Evolutionary conservation across 2,113 vertebrate genomes (phyloP).

Genomic region (Opisthocomus hoazin): DNA sequence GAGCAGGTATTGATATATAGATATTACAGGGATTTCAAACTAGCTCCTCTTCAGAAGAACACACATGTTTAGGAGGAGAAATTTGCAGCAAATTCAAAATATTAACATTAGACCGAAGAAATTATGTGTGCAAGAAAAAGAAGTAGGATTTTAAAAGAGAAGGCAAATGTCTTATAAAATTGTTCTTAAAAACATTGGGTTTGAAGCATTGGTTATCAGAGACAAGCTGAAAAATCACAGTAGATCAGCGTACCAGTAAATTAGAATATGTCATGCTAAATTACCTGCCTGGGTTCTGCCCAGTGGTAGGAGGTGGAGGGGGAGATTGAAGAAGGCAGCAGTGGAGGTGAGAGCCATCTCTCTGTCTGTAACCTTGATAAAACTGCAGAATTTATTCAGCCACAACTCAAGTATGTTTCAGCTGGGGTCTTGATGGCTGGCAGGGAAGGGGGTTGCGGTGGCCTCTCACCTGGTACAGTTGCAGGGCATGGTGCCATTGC

Average conservation of each 20-base stretch:
- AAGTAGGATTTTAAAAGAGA: background rate
- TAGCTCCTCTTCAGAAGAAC: background rate
- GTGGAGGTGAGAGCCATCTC: background rate
- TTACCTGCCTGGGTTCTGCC: background rate
- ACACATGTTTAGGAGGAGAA: background rate
- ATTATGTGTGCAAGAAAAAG: background rate
- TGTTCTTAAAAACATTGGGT: background rate
- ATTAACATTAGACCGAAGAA: background rate
- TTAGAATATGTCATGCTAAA: background rate
- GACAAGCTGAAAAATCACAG: background rate
- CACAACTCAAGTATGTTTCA: background rate
- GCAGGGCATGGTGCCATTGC: rapidly evolving
- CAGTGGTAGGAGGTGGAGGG: background rate
- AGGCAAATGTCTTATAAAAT: background rate
- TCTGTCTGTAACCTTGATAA: background rate
- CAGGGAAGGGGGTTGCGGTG: rapidly evolving
- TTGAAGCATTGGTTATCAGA: background rate
- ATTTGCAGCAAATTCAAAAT: background rate
- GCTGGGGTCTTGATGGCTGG: background rate
- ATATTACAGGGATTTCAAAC: background rate
- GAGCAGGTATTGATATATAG: background rate
- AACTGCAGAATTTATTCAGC: background rate
- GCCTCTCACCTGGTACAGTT: background rate
- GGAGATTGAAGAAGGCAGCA: background rate
- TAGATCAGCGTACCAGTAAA: background rate